Conservation (phyloP, 2,888 invertebrate species). For the Volucella zonaria region DNA sequence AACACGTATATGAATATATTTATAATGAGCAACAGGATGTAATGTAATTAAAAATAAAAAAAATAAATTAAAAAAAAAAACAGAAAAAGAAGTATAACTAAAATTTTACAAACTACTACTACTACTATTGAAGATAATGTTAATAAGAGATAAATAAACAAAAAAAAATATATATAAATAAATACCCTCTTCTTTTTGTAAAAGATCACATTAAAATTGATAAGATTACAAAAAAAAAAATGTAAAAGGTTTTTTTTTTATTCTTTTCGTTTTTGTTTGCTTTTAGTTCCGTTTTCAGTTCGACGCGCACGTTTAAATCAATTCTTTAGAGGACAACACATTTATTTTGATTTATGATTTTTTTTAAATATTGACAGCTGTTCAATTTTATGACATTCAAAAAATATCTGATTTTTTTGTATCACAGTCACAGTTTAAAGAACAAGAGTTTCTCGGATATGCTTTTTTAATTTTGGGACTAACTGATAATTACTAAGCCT, state of each 20-base stretch:
- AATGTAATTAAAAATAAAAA: constrained; percentile 6
- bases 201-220: constrained; percentile 31
- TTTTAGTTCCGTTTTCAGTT: background rate
- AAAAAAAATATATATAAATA: background rate
- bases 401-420: too few species aligned
- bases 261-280: constrained; percentile 11
- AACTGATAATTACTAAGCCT: too few species aligned
- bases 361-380: too few species aligned
- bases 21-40: constrained; percentile 34
- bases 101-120: constrained; percentile 38
- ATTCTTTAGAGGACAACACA: too few species aligned
- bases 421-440: too few species aligned
- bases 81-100: constrained; percentile 24
- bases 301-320: too few species aligned
- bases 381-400: too few species aligned
- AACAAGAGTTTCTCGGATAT: too few species aligned
- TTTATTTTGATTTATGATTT: too few species aligned
- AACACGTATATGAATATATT: constrained; percentile 38
- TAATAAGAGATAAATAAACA: constrained; percentile 15
- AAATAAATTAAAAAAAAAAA: constrained; percentile 3
- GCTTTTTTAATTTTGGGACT: too few species aligned
- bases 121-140: constrained; percentile 47
- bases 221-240: constrained; percentile 17
- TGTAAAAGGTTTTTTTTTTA: constrained; percentile 1
- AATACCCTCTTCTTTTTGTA: constrained; percentile 36